These are phyloP conservation scores for Cryptoblepharus egeriae DNA, from an alignment of 2,797 vertebrate genomes.

Conservation along the genomic window DNA sequence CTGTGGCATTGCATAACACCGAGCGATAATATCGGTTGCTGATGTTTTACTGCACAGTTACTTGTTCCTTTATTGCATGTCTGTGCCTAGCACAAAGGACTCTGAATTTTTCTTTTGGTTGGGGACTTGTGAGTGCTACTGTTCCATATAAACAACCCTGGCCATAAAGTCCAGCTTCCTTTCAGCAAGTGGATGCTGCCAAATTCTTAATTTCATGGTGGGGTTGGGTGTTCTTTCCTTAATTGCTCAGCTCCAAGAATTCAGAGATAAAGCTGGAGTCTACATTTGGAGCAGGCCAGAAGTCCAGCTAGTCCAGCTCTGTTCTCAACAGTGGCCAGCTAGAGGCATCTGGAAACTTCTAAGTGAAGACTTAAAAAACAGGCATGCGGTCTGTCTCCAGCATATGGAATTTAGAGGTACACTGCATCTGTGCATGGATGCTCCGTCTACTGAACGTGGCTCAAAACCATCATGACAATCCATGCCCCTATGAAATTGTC, in stretches of 20 bases:
- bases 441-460: neutral
- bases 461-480: neutral
- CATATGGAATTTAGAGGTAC: neutral
- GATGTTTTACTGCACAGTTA: neutral
- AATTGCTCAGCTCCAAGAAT: neutral
- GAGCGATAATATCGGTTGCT: fast-evolving
- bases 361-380: neutral
- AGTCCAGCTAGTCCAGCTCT: neutral
- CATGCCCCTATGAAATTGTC: neutral
- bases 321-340: neutral
- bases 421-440: neutral
- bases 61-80: fast-evolving
- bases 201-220: neutral
- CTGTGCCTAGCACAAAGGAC: neutral
- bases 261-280: neutral
- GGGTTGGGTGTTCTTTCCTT: neutral
- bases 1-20: neutral
- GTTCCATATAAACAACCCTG: neutral
- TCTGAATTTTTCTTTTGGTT: neutral
- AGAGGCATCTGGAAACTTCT: neutral
- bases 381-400: too few relatives aligned
- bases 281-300: neutral
- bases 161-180: neutral
- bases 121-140: neutral
- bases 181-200: neutral